Evolutionary conservation across 2,113 vertebrate genomes (phyloP).

Genomic region (Dicentrarchus labrax): DNA sequence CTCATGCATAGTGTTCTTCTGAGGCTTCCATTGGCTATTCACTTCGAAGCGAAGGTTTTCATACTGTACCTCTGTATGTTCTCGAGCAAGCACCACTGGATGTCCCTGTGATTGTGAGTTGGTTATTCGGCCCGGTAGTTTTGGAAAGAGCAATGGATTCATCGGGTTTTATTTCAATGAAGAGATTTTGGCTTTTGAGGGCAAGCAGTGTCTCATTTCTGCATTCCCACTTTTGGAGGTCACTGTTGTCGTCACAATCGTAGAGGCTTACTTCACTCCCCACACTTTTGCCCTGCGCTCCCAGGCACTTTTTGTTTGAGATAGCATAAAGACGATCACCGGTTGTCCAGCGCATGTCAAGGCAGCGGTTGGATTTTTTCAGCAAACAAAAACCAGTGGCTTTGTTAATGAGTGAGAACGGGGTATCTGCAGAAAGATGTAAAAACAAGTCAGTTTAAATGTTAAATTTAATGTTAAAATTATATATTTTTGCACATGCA

Average conservation of each 20-base stretch:
- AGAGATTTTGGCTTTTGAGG: slow-evolving; percentile 86
- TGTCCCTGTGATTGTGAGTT: slow-evolving; percentile 89
- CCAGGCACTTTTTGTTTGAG: slow-evolving; percentile 87
- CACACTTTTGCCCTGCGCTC: slow-evolving; percentile 85
- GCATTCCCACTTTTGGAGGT: slow-evolving; percentile 94
- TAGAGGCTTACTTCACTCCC: slow-evolving; percentile 87
- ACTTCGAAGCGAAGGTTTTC: not conserved
- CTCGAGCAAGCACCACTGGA: slow-evolving; percentile 88
- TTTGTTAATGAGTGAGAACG: slow-evolving; percentile 67
- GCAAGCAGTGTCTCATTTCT: slow-evolving; percentile 88
- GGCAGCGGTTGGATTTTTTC: slow-evolving; percentile 47
- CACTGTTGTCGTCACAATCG: slow-evolving; percentile 86
- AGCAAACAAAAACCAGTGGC: slow-evolving; percentile 64
- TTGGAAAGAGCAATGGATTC: slow-evolving; percentile 86
- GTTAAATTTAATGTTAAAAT: not conserved
- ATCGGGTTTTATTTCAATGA: slow-evolving; percentile 86
- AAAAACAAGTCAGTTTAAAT: not conserved
- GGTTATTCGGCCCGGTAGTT: slow-evolving; percentile 86
- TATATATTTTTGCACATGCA: not conserved
- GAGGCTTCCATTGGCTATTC: not conserved
- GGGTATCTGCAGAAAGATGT: slow-evolving; percentile 53
- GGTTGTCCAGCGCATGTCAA: slow-evolving; percentile 89
- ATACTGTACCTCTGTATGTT: slow-evolving; percentile 90
- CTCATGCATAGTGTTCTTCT: too few relatives aligned
- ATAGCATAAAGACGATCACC: slow-evolving; percentile 85